Base-by-base conservation (phyloP, 2,797 vertebrate species). In the Ambastaia sidthimunki region DNA sequence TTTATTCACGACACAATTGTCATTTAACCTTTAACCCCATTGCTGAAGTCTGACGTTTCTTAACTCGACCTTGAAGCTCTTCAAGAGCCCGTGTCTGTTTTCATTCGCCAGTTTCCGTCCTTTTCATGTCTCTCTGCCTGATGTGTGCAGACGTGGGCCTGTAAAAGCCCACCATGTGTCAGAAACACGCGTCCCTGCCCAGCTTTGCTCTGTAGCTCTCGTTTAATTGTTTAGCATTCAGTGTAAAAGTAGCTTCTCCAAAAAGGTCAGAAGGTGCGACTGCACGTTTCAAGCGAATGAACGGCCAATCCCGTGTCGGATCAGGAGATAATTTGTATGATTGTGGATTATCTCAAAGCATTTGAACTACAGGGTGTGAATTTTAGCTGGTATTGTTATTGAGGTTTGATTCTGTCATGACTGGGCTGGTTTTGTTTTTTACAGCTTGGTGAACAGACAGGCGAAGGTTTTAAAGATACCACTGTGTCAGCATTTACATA, bases 141-240 rank as follows among this genome's bases (percentile, higher is more conserved):
- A 74, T 23, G 10, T 69, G 47, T 70, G 44, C 73, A 77, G 47
- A 80, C 74, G 54, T 68, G 65, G 47, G 48, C 9, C 50, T 72
- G 59, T 80, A 71, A 74, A 76, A 23, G 23, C 25, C 63, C 78
- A 60, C 60, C 54, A 50, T 84, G 65, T 77, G 44, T 77, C 80
- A 25, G 69, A 19, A 75, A 66, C 83, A 83, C 78, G 83, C 83
- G 55, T 13, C 28, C 72, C 41, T 54, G n/a, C 47, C 44, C 25
- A 28, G 11, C 25, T 11, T 71, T 28, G 55, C 54, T 23, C 67
- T 50, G 59, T 12, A 1, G 19, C 7, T 18, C 59, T 54, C 25
- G 0, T 31, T 19, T 47, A 66, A 54, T 62, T 50, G 18, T 47
- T 65, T 59, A 37, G 34, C 1, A 18, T 57, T 70, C 44, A 34